Evolutionary conservation across 2,797 vertebrate genomes (phyloP).

Genomic region (Parambassis ranga): DNA sequence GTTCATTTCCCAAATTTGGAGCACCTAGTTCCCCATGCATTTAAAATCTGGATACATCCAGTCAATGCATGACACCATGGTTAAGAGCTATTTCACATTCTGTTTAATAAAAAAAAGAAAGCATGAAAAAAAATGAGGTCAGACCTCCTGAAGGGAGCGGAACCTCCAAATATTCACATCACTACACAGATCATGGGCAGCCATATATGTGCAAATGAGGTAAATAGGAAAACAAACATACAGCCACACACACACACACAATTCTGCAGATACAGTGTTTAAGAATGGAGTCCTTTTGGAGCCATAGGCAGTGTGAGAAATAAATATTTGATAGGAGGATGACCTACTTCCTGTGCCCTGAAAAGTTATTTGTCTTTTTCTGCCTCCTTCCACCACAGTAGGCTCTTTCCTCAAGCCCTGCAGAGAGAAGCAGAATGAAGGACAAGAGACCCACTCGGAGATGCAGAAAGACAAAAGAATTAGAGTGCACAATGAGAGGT

Average conservation of each 20-base stretch:
- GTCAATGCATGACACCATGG: not conserved
- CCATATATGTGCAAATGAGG: slow-evolving; percentile 47
- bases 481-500: slow-evolving; percentile 1
- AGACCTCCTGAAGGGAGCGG: slow-evolving; percentile 2
- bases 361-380: slow-evolving; percentile 78
- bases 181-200: not conserved
- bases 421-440: not conserved
- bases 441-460: not conserved
- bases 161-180: slow-evolving; percentile 36
- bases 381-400: slow-evolving; percentile 45
- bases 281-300: slow-evolving; percentile 57
- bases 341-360: slow-evolving; percentile 75
- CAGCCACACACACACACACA: slow-evolving; percentile 6
- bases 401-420: slow-evolving; percentile 42
- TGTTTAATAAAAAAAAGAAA: slow-evolving; percentile 8
- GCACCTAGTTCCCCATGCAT: not conserved
- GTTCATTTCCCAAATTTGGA: not conserved
- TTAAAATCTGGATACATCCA: not conserved
- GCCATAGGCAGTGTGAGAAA: slow-evolving; percentile 66
- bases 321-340: slow-evolving; percentile 78
- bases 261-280: slow-evolving; percentile 25
- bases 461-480: slow-evolving; percentile 7
- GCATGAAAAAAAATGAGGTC: not conserved
- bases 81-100: slow-evolving; percentile 24
- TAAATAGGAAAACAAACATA: slow-evolving; percentile 7